Evolutionary conservation across 2,113 vertebrate genomes (phyloP).

Genomic region (Ellobius talpinus): DNA sequence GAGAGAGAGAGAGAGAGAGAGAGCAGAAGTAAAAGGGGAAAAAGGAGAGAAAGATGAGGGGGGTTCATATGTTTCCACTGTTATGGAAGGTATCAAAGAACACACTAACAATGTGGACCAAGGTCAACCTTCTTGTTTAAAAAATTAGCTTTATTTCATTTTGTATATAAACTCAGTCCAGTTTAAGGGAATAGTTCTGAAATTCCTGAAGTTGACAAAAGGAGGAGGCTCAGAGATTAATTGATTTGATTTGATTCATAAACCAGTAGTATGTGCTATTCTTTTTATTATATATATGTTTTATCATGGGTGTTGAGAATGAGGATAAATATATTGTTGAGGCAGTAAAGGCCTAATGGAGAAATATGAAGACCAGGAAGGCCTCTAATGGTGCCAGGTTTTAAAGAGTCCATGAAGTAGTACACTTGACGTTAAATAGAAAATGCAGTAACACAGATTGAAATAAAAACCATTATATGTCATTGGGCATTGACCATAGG

Average conservation of each 20-base stretch:
- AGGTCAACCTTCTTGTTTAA: not conserved
- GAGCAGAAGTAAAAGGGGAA: not conserved
- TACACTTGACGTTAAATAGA: not conserved
- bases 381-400: not conserved
- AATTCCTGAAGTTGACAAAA: not conserved
- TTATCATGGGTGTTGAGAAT: not conserved
- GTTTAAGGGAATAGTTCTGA: not conserved
- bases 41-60: not conserved
- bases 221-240: not conserved
- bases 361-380: not conserved
- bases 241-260: not conserved
- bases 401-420: not conserved
- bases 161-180: not conserved
- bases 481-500: not conserved
- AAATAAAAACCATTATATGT: not conserved
- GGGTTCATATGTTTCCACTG: not conserved
- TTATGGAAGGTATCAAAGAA: not conserved
- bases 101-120: not conserved
- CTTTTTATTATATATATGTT: not conserved
- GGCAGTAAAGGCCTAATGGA: not conserved
- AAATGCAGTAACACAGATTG: not conserved
- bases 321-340: not conserved
- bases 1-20: too few species aligned
- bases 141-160: not conserved
- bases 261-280: accelerated